Conservation (phyloP, 2,113 vertebrate genomes). For the Pollachius pollachius region DNA sequence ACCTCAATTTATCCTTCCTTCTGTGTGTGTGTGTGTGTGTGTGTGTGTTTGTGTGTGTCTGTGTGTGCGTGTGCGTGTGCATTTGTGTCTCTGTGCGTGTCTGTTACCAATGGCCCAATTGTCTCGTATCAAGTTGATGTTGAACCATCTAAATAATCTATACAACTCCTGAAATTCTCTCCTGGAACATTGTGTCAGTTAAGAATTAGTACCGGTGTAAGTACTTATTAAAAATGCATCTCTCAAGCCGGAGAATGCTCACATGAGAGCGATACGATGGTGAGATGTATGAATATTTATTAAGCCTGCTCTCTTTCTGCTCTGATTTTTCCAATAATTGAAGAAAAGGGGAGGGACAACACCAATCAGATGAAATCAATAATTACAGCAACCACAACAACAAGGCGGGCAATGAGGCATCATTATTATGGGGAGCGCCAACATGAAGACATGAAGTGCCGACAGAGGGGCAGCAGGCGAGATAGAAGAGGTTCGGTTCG, state of each 20-base stretch:
- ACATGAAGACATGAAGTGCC: background rate
- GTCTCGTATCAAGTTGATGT: background rate
- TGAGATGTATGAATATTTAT: too few species aligned
- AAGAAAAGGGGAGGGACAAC: constrained; percentile 17
- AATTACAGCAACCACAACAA: constrained; percentile 4
- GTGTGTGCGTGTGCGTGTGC: too few species aligned
- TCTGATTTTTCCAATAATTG: constrained; percentile 23
- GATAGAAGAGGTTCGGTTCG: too few species aligned
- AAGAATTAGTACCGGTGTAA: too few species aligned
- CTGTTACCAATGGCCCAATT: too few species aligned
- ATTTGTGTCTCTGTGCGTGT: too few species aligned
- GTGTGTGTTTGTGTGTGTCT: background rate
- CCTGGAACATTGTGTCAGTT: background rate
- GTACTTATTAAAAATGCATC: too few species aligned
- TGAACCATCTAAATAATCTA: background rate
- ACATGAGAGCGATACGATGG: too few species aligned
- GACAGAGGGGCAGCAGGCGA: background rate
- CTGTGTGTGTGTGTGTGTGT: background rate
- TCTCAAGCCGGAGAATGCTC: too few species aligned
- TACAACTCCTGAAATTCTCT: background rate
- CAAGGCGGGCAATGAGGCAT: background rate
- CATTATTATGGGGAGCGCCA: constrained; percentile 21
- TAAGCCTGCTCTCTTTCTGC: background rate
- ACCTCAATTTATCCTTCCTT: background rate
- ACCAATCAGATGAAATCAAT: constrained; percentile 53